Conservation (phyloP, 30 jellyfish, hydroid and myxozoan genomes). For the Cassiopea andromeda region DNA sequence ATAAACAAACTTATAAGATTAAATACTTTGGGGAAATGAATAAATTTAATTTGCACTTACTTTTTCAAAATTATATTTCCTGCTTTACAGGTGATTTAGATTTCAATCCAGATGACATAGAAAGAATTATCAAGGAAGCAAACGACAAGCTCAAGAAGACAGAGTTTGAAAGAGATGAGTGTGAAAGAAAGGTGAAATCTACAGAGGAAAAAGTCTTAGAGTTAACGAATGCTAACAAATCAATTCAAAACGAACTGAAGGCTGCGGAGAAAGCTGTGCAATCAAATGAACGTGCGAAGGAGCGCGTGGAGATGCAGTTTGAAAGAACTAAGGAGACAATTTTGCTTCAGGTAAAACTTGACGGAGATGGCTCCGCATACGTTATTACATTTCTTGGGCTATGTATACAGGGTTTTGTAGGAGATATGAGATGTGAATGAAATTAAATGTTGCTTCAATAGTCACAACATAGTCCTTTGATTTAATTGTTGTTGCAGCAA, state of each 20-base stretch:
- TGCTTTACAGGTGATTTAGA: conserved; percentile 58
- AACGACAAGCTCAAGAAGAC: conserved; percentile 25
- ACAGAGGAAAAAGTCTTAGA: conserved; percentile 35
- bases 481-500: too few species aligned
- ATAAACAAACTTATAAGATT: too few species aligned
- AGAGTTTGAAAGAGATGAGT: conserved; percentile 46
- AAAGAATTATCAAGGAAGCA: conserved; percentile 31
- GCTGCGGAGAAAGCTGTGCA: conserved; percentile 48
- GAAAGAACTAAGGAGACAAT: conserved; percentile 81
- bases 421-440: too few species aligned
- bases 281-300: conserved; percentile 74
- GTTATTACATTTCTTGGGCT: too few species aligned
- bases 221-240: conserved; percentile 13
- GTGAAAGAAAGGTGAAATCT: conserved; percentile 28
- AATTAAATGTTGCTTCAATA: too few species aligned
- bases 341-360: conserved; percentile 58
- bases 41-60: background rate
- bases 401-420: too few species aligned
- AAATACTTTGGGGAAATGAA: background rate
- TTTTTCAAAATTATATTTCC: too few species aligned
- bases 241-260: conserved; percentile 34
- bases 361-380: background rate
- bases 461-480: too few species aligned
- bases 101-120: conserved; percentile 50
- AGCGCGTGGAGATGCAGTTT: conserved; percentile 68